Percentiles rank a stretch among this genome's conserved stretches.
phyloP scores from a whole-genome alignment of 2,888 invertebrate genomes.

The Zonitis immaculata region DNA sequence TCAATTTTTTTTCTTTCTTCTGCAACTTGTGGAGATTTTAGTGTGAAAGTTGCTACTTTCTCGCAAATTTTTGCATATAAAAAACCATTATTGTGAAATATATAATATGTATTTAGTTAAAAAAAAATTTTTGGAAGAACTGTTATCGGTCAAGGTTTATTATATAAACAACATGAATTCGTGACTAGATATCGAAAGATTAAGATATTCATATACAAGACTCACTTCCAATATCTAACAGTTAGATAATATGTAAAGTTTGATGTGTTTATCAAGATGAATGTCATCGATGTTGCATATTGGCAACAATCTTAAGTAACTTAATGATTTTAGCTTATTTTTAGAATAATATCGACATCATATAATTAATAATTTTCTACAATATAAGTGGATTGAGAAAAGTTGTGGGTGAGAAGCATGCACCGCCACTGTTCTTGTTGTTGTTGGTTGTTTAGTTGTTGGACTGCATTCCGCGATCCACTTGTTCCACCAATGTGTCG shows the following conservation, averaged over 20 bases:
- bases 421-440: constrained; percentile 16
- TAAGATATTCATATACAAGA: not conserved
- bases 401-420: not conserved
- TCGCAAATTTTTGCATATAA: not conserved
- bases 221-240: not conserved
- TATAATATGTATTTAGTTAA: too few species aligned
- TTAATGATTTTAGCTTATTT: too few species aligned
- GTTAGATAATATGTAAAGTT: not conserved
- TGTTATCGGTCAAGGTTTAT: not conserved
- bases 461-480: constrained; percentile 42
- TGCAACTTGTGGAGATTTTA: not conserved
- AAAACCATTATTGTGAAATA: not conserved
- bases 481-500: constrained; percentile 37
- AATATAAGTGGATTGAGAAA: too few species aligned
- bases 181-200: not conserved
- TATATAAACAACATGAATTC: not conserved
- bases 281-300: not conserved
- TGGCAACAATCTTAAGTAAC: not conserved
- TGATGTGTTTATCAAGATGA: not conserved
- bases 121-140: not conserved
- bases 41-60: not conserved
- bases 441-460: constrained; percentile 35
- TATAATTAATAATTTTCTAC: too few species aligned
- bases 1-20: not conserved
- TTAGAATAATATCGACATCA: too few species aligned